Base-by-base conservation (phyloP, 2,888 invertebrate genomes). In the Eupithecia centaureata region DNA sequence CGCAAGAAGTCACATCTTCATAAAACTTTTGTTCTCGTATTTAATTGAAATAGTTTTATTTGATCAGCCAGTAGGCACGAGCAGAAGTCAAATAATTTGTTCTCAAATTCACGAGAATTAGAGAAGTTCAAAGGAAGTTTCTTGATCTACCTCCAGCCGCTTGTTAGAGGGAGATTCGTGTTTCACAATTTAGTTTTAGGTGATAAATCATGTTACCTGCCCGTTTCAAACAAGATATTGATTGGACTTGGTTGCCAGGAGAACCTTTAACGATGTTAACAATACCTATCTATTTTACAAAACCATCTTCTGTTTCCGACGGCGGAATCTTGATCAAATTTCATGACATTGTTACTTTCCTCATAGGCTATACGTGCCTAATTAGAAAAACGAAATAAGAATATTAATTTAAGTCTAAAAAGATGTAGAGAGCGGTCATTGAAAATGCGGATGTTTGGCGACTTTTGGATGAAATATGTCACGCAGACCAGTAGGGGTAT, bases 131-230 rank as follows among this genome's bases (percentile, higher is more conserved):
- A 61, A 64, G 32, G 30, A 18, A 32, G 32, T 10, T 32, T 57
- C 57, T 18, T n/a, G 32, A 57, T n/a, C 12, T 32, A 57, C 57
- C 32, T 52, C 30, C 18, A 33, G 54, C 61, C 18, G 52, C 65
- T 68, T 60, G 69, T 69, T 65, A 65, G 38, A 51, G 59, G 28
- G 38, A 56, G 30, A 22, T 22, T 65, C 65, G 38, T 61, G 65
- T 65, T 65, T 57, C 69, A 35, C 42, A 63, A 69, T 65, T 54
- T 63, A 69, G 54, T 65, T 58, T 61, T 61, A 5, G 52, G 62
- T 30, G 47, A 61, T 68, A 65, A 54, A 65, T 67, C 42, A 63
- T 63, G 22, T 47, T 12, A 4, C 47, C 47, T 47, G 47, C 22
- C 22, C 10, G 12, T 42, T 42, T 18, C 10, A 12, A 47, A 47